phyloP scores from a whole-genome alignment of 1,140 invertebrate genomes.

The Drosophila watanabei region DNA sequence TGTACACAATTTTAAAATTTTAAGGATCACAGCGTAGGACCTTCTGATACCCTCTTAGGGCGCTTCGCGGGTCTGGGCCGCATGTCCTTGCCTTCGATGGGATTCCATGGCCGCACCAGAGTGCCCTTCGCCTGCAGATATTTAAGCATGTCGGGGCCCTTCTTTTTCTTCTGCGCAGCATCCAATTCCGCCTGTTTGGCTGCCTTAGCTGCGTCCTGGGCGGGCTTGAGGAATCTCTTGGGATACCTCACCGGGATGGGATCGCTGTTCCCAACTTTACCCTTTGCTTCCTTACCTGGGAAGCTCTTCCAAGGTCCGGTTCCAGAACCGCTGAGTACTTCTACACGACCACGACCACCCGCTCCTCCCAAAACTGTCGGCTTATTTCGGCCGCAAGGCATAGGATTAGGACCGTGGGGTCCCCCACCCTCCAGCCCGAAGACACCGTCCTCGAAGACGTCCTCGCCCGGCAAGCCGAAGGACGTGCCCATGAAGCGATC shows the following conservation, averaged over 20 bases:
- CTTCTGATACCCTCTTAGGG: background rate
- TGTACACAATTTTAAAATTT: background rate
- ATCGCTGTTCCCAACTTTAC: background rate
- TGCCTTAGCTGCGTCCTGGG: constrained; percentile 18
- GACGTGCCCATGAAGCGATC: constrained; percentile 65
- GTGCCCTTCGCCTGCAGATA: constrained; percentile 41
- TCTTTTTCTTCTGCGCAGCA: constrained; percentile 7
- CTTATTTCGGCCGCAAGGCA: constrained; percentile 21
- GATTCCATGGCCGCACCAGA: constrained; percentile 31
- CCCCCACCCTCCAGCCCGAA: constrained; percentile 48
- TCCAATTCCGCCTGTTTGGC: background rate
- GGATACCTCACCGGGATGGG: constrained; percentile 45
- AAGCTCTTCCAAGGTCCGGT: constrained; percentile 2
- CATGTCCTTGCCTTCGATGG: constrained; percentile 29
- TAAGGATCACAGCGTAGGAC: background rate
- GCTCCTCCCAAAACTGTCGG: background rate
- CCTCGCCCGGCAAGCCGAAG: constrained; percentile 50
- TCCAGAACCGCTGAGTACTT: background rate
- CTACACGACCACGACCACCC: background rate
- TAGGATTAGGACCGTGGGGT: constrained; percentile 36
- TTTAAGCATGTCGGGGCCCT: constrained; percentile 49
- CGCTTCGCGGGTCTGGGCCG: background rate
- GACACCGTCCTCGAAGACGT: constrained; percentile 56
- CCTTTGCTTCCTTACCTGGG: background rate
- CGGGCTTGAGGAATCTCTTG: constrained; percentile 26